phyloP scores from a whole-genome alignment of 2,888 invertebrate genomes.

The Amphiduros pacificus region DNA sequence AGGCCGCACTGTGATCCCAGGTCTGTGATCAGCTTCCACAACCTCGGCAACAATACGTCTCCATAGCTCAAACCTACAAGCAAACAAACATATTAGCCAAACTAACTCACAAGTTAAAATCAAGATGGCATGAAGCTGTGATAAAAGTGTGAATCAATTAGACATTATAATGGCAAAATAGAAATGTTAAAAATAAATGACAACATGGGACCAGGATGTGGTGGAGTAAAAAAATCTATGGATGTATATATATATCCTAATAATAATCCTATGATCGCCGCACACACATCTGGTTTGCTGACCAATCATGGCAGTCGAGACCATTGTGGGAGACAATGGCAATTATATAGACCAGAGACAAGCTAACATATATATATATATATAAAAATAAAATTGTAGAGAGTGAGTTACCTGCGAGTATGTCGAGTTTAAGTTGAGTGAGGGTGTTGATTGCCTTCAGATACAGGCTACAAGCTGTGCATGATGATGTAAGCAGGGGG shows the following conservation, averaged over 20 bases:
- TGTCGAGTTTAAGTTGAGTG: slow-evolving; percentile 86
- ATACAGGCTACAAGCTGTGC: slow-evolving; percentile 87
- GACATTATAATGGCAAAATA: too few species aligned
- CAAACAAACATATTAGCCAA: not conserved
- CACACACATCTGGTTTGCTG: too few species aligned
- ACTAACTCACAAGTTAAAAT: not conserved
- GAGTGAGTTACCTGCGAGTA: slow-evolving; percentile 75
- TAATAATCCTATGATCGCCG: too few species aligned
- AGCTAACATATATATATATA: not conserved
- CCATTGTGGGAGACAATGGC: too few species aligned
- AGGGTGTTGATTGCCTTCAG: slow-evolving; percentile 87
- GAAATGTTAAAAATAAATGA: too few species aligned
- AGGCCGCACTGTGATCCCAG: slow-evolving; percentile 87
- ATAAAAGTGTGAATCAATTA: too few species aligned
- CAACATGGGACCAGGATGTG: not conserved
- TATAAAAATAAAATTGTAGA: not conserved
- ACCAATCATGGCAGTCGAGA: too few species aligned
- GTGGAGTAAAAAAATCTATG: not conserved
- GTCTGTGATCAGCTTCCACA: slow-evolving; percentile 89
- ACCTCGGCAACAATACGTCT: slow-evolving; percentile 82
- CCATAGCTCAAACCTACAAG: slow-evolving; percentile 86
- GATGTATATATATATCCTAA: not conserved
- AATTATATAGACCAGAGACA: not conserved
- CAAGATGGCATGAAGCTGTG: too few species aligned
- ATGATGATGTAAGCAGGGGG: slow-evolving; percentile 78